Base-by-base conservation (phyloP, 2,797 vertebrate species). In the Xiphophorus birchmanni region DNA sequence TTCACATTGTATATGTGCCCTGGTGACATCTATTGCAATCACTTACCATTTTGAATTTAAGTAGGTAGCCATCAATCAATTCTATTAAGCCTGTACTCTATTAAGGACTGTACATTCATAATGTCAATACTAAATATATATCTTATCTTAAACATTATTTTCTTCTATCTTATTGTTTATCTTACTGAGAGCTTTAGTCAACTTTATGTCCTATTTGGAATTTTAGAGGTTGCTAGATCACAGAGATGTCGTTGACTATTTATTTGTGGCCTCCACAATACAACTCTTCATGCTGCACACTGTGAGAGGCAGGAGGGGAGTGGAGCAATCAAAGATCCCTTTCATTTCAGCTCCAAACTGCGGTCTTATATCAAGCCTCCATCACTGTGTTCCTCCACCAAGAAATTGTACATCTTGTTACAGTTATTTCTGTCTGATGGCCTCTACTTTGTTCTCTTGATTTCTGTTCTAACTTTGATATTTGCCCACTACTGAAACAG, bases 171-270 rank as follows among this genome's bases (percentile, higher is more conserved):
- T 63, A 13, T 69, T 71, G 18, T 40, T 74, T 58, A 63, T 35
- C 37, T 75, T 44, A 40, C 44, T 47, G n/a, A 40, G 45, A 45
- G 18, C 74, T 79, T 54, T 60, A 76, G 56, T 18, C 37, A 40
- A 42, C 50, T 50, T 48, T 26, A 26, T 63, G 56, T 81, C 79
- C 58, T 56, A 44, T 44, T 81, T 37, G 80, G 74, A 71, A 74
- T 60, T 83, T 75, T 45, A 73, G 87, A 94, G 92, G 92, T 89
- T 94, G 87, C 90, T 65, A 82, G 90, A 86, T 89, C 88, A 97
- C 96, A 98, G 96, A 94, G 95, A 92, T 91, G 91, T 94, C 96
- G 97, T 97, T 97, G 96, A 97, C 96, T 96, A 96, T 94, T 97
- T 97, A 96, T 97, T 95, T 95, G 89, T 95, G 94, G 93, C 92